Evolutionary conservation across 2,113 vertebrate genomes (phyloP).

Genomic region (Varanus salvator): DNA sequence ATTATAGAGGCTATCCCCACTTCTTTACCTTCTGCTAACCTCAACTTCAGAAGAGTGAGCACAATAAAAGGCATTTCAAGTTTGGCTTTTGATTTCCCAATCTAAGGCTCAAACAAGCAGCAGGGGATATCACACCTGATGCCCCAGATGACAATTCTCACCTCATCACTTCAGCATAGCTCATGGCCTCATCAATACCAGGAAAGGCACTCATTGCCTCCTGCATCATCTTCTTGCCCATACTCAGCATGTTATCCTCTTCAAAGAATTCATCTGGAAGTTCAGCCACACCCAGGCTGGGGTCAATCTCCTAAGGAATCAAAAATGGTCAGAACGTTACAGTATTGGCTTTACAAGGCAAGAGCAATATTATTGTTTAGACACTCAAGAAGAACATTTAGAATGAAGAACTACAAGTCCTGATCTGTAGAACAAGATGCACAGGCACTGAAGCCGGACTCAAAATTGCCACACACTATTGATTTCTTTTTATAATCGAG

Average conservation of each 20-base stretch:
- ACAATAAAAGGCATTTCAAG: neutral
- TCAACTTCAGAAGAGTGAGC: neutral
- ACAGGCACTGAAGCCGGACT: neutral
- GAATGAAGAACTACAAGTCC: neutral
- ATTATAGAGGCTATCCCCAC: neutral
- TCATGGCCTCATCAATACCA: constrained; percentile 95
- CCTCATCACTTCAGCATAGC: constrained; percentile 97
- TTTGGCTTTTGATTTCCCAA: neutral
- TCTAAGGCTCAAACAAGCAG: neutral
- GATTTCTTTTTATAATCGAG: neutral
- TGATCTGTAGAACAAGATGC: neutral
- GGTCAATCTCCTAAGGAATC: constrained; percentile 89
- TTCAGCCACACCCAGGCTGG: constrained; percentile 92
- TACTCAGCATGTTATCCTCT: constrained; percentile 96
- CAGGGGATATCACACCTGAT: accelerated
- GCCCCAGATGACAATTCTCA: constrained; percentile 57
- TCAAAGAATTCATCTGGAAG: constrained; percentile 96
- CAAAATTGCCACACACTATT: neutral
- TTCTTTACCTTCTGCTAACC: neutral
- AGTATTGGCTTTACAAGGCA: neutral
- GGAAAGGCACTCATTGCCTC: constrained; percentile 98
- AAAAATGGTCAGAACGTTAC: neutral
- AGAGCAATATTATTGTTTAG: neutral
- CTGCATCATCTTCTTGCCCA: constrained; percentile 99
- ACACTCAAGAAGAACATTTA: neutral